Evolutionary conservation across 2,797 vertebrate genomes (phyloP).

Genomic region (Furcifer pardalis): DNA sequence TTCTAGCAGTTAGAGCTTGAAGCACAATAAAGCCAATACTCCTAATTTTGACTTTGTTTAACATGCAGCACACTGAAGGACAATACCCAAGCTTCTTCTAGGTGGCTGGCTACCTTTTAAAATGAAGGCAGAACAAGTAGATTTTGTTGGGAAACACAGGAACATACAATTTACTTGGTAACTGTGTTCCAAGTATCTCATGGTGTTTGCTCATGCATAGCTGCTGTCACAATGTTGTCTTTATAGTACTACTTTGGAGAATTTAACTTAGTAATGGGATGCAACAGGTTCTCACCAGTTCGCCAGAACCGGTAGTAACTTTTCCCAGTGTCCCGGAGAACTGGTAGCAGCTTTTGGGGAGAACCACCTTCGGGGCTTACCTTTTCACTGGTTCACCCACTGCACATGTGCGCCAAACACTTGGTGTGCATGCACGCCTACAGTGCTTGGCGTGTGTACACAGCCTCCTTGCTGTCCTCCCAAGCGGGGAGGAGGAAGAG

Average conservation of each 20-base stretch:
- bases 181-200: neutral
- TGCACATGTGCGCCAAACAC: no score
- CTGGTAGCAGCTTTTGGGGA: no score
- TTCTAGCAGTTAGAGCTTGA: constrained; percentile 35
- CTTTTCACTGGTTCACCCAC: no score
- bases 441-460: no score
- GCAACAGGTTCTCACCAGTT: no score
- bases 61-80: constrained; percentile 4
- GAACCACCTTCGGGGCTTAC: no score
- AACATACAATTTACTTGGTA: neutral
- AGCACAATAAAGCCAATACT: constrained; percentile 33
- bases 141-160: constrained; percentile 9
- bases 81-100: neutral
- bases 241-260: neutral
- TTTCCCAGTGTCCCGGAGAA: no score
- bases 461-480: no score
- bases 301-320: no score
- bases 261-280: no score
- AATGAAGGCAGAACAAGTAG: constrained; percentile 10
- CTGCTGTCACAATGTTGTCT: neutral
- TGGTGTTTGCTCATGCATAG: neutral
- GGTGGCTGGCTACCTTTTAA: neutral
- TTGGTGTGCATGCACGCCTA: no score
- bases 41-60: constrained; percentile 38
- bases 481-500: no score